phyloP scores from a whole-genome alignment of 2,888 invertebrate genomes.

The Slavum lentiscoides region DNA sequence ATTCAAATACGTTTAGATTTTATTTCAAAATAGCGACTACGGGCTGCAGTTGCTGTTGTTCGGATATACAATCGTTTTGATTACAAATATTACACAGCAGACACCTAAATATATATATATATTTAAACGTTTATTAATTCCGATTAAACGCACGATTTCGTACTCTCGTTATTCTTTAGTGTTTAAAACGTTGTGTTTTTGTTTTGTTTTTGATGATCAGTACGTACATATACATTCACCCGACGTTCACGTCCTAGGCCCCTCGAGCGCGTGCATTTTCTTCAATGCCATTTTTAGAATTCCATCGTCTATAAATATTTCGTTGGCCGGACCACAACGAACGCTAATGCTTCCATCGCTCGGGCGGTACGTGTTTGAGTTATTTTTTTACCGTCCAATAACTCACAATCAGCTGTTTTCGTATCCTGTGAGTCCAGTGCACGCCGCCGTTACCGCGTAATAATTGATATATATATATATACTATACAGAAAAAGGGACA shows the following conservation, averaged over 20 bases:
- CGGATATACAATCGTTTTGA: no score
- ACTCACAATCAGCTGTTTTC: constrained; percentile 24
- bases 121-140: background rate
- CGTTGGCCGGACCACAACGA: constrained; percentile 46
- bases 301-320: constrained; percentile 42
- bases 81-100: no score
- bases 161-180: background rate
- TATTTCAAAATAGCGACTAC: no score
- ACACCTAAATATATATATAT: no score
- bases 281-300: constrained; percentile 43
- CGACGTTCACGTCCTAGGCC: background rate
- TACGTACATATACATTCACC: background rate
- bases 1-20: no score
- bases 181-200: background rate
- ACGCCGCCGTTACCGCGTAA: background rate
- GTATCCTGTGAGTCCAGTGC: background rate
- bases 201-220: background rate
- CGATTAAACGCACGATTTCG: background rate
- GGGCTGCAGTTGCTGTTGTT: no score
- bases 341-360: constrained; percentile 28
- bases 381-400: constrained; percentile 33
- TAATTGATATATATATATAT: no score
- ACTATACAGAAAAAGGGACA: background rate
- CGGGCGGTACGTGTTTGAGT: constrained; percentile 16
- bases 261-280: constrained; percentile 1